Evolutionary conservation across 2,113 vertebrate species (phyloP).

Genomic region (Polyodon spathula): DNA sequence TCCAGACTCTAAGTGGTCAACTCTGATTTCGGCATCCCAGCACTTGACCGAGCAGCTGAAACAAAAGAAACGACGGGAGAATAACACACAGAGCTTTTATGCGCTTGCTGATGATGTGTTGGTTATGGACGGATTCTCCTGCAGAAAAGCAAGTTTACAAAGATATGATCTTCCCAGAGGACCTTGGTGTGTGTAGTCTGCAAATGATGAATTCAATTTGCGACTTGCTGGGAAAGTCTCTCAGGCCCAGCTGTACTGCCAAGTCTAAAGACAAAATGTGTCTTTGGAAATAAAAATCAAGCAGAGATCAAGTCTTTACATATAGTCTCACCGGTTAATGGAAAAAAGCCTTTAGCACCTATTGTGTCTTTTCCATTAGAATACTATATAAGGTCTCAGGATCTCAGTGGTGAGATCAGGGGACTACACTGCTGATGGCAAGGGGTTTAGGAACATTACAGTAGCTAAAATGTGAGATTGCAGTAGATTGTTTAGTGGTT

Average conservation of each 20-base stretch:
- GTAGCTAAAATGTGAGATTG: neutral
- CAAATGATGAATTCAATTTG: slow-evolving; percentile 27
- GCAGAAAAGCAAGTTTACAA: no score
- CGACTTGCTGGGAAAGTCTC: slow-evolving; percentile 17
- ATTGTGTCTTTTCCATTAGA: slow-evolving; percentile 1
- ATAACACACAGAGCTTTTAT: no score
- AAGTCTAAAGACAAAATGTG: slow-evolving; percentile 20
- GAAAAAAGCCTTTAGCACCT: slow-evolving; percentile 13
- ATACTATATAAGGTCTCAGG: neutral
- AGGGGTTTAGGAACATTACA: neutral
- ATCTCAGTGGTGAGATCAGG: neutral
- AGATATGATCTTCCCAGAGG: slow-evolving; percentile 20
- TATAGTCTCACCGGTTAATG: slow-evolving; percentile 12
- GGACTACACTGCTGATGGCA: neutral
- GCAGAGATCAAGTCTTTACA: slow-evolving; percentile 12
- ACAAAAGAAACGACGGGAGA: no score
- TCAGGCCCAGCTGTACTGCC: slow-evolving; percentile 16
- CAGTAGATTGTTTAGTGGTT: no score
- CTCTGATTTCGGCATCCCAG: no score
- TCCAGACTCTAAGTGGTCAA: no score
- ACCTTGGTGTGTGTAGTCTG: slow-evolving; percentile 16
- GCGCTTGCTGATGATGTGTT: no score
- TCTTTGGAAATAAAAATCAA: slow-evolving; percentile 24
- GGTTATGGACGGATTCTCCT: no score
- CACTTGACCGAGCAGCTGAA: no score